phyloP scores from a whole-genome alignment of 2,888 invertebrate genomes.

The Tenthredo notha region DNA sequence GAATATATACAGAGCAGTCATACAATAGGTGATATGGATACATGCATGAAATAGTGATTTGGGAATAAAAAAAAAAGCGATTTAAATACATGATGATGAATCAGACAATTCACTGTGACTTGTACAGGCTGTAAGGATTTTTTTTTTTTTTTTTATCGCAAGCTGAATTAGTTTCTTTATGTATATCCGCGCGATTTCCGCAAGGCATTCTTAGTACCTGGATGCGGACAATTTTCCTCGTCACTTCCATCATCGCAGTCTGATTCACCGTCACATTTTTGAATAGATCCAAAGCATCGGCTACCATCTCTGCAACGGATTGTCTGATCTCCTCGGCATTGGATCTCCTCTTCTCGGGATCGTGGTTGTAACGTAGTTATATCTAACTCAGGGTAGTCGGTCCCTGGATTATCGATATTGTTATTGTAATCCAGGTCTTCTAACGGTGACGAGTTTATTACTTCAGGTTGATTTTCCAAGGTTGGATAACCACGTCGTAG shows the following conservation, averaged over 20 bases:
- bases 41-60: neutral
- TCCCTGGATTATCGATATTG: neutral
- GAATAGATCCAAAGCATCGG: constrained; percentile 80
- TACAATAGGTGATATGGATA: neutral
- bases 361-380: neutral
- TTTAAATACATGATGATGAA: neutral
- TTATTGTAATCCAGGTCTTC: neutral
- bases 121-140: neutral
- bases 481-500: neutral
- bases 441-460: neutral
- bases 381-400: neutral
- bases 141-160: neutral
- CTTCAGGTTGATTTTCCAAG: neutral
- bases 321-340: constrained; percentile 80
- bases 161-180: constrained; percentile 3
- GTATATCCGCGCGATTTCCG: neutral
- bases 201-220: constrained; percentile 60
- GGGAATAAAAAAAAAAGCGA: neutral
- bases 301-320: constrained; percentile 80
- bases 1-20: neutral
- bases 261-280: constrained; percentile 82
- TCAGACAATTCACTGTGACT: neutral
- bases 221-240: constrained; percentile 81
- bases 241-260: constrained; percentile 87
- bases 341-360: neutral